phyloP scores from a whole-genome alignment of 2,113 vertebrate genomes.

The Garra rufa region DNA sequence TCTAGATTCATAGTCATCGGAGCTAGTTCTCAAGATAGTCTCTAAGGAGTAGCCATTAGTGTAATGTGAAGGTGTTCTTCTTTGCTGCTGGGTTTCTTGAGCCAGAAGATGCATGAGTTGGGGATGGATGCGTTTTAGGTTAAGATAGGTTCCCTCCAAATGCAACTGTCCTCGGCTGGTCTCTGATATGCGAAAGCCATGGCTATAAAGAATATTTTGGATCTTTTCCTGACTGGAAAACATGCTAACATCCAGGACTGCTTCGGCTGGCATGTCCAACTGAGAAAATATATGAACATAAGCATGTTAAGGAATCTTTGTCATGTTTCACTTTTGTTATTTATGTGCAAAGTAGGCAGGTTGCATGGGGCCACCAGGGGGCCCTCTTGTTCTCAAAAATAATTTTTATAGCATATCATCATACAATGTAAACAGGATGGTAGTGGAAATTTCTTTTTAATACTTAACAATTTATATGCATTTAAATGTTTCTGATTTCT shows the following conservation, averaged over 20 bases:
- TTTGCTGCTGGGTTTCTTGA: not conserved
- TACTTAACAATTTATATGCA: not conserved
- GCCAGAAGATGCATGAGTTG: slow-evolving; percentile 52
- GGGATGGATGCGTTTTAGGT: slow-evolving; percentile 56
- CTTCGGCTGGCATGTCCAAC: slow-evolving; percentile 69
- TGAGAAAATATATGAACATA: slow-evolving; percentile 53
- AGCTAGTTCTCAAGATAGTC: not conserved
- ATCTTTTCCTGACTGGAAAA: slow-evolving; percentile 46
- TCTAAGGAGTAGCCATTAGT: not conserved
- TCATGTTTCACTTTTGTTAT: not conserved
- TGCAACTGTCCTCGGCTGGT: not conserved
- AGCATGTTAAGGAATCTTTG: not conserved
- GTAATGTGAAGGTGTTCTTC: not conserved
- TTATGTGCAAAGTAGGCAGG: not conserved
- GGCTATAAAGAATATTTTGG: slow-evolving; percentile 19
- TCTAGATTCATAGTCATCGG: slow-evolving; percentile 1
- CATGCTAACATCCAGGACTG: slow-evolving; percentile 49
- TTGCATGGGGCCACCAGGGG: too few relatives aligned
- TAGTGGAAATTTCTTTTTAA: not conserved
- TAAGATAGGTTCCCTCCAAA: slow-evolving; percentile 66
- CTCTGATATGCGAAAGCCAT: slow-evolving; percentile 50
- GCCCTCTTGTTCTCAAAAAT: not conserved
- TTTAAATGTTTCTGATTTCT: not conserved
- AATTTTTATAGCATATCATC: not conserved
- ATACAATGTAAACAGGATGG: not conserved